phyloP scores from a whole-genome alignment of 2,888 invertebrate genomes.

The Periphyllus acericola region DNA sequence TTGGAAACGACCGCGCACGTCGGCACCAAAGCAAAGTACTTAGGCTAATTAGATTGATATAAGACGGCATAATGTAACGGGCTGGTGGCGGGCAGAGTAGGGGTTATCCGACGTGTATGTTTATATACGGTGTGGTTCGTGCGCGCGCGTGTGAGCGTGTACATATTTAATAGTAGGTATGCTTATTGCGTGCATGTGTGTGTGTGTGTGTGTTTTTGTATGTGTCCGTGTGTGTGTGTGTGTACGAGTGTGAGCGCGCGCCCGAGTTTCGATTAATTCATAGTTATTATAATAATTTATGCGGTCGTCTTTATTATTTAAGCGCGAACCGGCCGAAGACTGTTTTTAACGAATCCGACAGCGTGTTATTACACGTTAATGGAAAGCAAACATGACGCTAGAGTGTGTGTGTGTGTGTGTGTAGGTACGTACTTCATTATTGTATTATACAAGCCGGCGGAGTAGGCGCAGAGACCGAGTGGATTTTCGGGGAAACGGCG shows the following conservation, averaged over 20 bases:
- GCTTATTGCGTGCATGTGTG: background rate
- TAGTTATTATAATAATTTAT: slow-evolving; percentile 41
- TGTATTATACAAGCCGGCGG: background rate
- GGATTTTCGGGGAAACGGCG: background rate
- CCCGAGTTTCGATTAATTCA: slow-evolving; percentile 38
- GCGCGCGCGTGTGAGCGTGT: background rate
- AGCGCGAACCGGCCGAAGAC: background rate
- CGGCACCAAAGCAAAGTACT: background rate
- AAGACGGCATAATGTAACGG: background rate
- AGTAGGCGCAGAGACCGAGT: background rate
- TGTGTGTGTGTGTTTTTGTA: background rate
- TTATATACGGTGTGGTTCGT: background rate
- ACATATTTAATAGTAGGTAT: background rate
- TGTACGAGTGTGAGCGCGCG: background rate
- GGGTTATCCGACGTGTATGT: background rate
- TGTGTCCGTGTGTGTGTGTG: background rate
- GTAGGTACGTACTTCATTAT: background rate
- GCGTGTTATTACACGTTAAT: slow-evolving; percentile 48
- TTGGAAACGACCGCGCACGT: background rate
- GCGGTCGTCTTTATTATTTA: slow-evolving; percentile 21
- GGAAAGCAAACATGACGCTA: slow-evolving; percentile 32
- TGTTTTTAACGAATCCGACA: slow-evolving; percentile 40
- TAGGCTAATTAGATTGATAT: slow-evolving; percentile 19
- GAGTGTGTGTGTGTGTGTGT: background rate
- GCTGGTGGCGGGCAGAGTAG: too few relatives aligned